phyloP scores from a whole-genome alignment of 2,113 vertebrate species.

The Tyto alba region DNA sequence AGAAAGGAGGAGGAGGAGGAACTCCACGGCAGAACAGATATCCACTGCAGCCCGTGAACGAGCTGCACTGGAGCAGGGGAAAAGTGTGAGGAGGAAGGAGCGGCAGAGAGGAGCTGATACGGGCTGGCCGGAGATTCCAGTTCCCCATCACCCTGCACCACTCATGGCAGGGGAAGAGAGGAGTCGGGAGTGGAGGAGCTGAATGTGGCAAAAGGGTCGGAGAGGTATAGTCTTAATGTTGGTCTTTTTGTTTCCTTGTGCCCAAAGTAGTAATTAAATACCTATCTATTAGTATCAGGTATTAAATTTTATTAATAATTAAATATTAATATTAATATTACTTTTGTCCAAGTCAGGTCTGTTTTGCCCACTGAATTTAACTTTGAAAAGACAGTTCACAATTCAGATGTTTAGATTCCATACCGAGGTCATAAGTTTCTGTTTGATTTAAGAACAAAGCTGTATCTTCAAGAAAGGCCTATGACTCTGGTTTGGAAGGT shows the following conservation, averaged over 20 bases:
- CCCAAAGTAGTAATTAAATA: not conserved
- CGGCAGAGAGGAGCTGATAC: not conserved
- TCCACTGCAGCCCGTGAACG: not conserved
- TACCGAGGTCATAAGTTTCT: not conserved
- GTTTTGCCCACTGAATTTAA: not conserved
- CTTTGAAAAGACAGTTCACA: not conserved
- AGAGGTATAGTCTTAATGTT: not conserved
- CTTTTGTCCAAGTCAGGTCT: not conserved
- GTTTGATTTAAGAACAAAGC: not conserved
- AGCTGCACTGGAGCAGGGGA: accelerated
- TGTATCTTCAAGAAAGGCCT: not conserved
- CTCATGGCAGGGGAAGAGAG: not conserved
- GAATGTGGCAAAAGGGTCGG: not conserved
- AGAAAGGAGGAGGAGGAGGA: not conserved
- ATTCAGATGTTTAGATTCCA: not conserved
- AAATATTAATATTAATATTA: not conserved
- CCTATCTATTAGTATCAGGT: not conserved
- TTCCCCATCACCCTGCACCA: not conserved
- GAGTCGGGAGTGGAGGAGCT: not conserved
- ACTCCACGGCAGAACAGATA: not conserved
- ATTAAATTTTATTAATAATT: not conserved
- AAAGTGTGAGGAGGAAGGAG: not conserved
- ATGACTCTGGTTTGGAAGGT: not conserved
- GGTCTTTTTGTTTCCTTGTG: not conserved
- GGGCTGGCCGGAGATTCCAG: not conserved